Conservation (phyloP, 2,888 invertebrate species). For the Bimastos eiseni region DNA sequence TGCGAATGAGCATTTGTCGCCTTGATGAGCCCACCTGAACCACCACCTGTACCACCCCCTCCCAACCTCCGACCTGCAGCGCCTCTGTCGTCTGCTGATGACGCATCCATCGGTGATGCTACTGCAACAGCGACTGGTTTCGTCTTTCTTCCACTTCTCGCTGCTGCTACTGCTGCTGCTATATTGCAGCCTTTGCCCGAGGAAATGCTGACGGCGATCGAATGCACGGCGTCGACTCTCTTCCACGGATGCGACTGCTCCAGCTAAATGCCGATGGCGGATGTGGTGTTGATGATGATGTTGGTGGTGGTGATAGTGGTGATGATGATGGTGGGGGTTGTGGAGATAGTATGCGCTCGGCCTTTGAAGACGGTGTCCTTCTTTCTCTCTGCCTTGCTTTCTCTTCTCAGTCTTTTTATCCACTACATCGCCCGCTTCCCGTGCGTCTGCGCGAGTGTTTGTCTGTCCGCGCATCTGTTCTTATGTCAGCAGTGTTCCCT, state of each 20-base stretch:
- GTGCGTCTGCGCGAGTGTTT: too few relatives aligned
- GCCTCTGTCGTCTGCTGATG: constrained; percentile 4
- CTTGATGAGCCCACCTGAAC: background rate
- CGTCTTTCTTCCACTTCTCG: background rate
- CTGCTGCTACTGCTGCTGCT: background rate
- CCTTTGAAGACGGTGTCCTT: background rate
- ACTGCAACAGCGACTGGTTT: background rate
- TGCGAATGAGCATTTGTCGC: background rate
- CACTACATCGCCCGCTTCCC: too few relatives aligned
- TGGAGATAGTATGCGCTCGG: background rate
- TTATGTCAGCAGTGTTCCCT: too few relatives aligned
- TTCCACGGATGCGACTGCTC: background rate
- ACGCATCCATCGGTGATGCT: background rate
- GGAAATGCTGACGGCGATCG: background rate
- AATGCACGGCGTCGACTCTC: background rate
- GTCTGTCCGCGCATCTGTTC: too few relatives aligned
- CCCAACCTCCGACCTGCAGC: background rate
- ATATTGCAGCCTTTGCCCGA: background rate
- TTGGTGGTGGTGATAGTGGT: background rate
- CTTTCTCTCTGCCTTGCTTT: too few relatives aligned
- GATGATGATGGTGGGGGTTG: background rate
- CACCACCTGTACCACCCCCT: background rate
- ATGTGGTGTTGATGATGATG: background rate
- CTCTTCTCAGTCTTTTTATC: too few relatives aligned
- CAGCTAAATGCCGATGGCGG: background rate